A percentile compares a stretch with the other conserved stretches of the same genome.
phyloP scores from a whole-genome alignment of 2,888 invertebrate species.

The Macrosiphum euphorbiae region DNA sequence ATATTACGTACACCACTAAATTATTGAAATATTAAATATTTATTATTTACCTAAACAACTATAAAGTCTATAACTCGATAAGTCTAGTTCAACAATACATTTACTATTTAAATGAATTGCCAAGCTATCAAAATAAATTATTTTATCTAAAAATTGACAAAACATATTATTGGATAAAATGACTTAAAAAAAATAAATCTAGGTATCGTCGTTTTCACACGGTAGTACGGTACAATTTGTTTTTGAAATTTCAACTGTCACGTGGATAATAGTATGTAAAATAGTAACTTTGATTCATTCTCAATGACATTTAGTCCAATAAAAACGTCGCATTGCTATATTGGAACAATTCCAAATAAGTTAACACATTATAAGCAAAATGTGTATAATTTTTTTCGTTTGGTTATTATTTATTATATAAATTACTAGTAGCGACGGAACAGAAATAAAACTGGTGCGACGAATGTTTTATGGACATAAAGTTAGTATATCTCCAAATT shows the following conservation, averaged over 20 bases:
- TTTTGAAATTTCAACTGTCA: neutral
- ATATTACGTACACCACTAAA: too few relatives aligned
- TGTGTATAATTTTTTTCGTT: constrained; percentile 42
- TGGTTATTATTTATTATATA: constrained; percentile 58
- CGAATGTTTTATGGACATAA: constrained; percentile 63
- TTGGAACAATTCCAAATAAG: constrained; percentile 55
- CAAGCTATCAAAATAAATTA: neutral
- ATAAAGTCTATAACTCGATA: too few relatives aligned
- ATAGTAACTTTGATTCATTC: constrained; percentile 30
- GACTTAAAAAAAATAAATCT: neutral
- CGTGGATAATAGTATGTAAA: neutral
- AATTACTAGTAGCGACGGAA: constrained; percentile 45
- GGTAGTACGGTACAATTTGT: neutral
- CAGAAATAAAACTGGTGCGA: constrained; percentile 49
- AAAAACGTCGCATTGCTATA: constrained; percentile 34
- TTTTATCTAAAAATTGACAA: neutral
- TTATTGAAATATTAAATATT: neutral
- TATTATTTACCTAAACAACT: neutral
- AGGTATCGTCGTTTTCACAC: neutral
- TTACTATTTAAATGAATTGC: neutral
- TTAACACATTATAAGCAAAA: constrained; percentile 41
- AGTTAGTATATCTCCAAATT: constrained; percentile 53
- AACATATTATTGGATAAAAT: neutral
- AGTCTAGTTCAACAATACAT: neutral
- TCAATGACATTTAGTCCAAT: constrained; percentile 44